phyloP scores from a whole-genome alignment of 2,888 invertebrate species.

The Galeruca laticollis region DNA sequence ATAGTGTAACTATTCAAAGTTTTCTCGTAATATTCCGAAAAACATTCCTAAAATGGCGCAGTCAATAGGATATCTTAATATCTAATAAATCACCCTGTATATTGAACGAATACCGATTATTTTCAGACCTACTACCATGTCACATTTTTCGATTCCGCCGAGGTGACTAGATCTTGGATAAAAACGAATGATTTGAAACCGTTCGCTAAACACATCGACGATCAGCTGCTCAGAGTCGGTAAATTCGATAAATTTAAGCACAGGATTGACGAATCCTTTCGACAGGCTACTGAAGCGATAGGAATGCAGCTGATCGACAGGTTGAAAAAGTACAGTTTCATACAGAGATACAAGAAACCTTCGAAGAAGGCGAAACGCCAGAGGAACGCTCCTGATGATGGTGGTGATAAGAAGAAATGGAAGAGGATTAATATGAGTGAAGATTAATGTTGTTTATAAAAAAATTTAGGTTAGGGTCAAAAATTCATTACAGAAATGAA shows the following conservation, averaged over 20 bases:
- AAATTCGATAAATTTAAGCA: slow-evolving; percentile 36
- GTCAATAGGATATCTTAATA: neutral
- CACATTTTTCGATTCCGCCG: slow-evolving; percentile 50
- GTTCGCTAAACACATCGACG: slow-evolving; percentile 43
- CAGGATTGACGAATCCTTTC: slow-evolving; percentile 39
- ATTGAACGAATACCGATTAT: neutral
- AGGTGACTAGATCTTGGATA: slow-evolving; percentile 51
- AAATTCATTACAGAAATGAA: no score
- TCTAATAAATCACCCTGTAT: neutral
- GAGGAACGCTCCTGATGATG: neutral
- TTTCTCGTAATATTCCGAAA: no score
- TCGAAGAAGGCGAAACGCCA: slow-evolving; percentile 4
- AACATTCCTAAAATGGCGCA: no score
- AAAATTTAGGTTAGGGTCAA: no score
- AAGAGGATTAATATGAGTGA: no score
- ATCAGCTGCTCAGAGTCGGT: slow-evolving; percentile 13
- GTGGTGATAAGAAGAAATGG: no score
- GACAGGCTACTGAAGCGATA: slow-evolving; percentile 47
- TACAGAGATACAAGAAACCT: slow-evolving; percentile 44
- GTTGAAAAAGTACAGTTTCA: slow-evolving; percentile 48
- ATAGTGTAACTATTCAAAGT: no score
- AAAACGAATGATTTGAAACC: slow-evolving; percentile 43
- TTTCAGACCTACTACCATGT: slow-evolving; percentile 53
- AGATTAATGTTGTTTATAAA: no score
- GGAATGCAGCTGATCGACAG: slow-evolving; percentile 45